Conservation (phyloP, 2,888 invertebrate genomes). For the Aphodius sticticus region DNA sequence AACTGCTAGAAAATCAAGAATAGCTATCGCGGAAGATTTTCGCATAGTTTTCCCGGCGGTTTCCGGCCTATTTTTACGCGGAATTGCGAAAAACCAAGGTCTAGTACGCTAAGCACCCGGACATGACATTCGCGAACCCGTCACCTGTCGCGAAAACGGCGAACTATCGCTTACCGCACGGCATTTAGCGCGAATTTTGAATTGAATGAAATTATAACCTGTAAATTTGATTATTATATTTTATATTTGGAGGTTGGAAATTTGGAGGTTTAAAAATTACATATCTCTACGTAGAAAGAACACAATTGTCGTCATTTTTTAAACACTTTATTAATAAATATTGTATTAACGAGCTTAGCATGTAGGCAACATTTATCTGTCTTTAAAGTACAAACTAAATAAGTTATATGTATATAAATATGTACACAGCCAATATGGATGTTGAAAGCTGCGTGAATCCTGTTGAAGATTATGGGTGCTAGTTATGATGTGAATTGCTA, state of each 20-base stretch:
- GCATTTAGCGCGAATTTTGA: too few relatives aligned
- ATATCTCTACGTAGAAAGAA: not conserved
- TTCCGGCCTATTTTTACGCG: not conserved
- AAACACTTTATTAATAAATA: slow-evolving; percentile 47
- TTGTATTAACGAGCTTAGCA: slow-evolving; percentile 52
- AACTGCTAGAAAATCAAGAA: not conserved
- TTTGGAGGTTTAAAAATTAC: too few relatives aligned
- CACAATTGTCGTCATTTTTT: slow-evolving; percentile 26
- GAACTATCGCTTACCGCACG: not conserved
- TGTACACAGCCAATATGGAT: slow-evolving; percentile 10
- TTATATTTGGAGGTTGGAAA: too few relatives aligned
- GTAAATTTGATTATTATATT: too few relatives aligned
- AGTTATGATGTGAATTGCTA: too few relatives aligned
- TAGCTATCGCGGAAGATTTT: not conserved
- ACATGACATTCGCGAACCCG: not conserved
- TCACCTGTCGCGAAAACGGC: not conserved
- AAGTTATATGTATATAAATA: slow-evolving; percentile 35
- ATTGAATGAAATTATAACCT: too few relatives aligned
- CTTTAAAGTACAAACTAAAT: slow-evolving; percentile 33
- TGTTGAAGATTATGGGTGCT: not conserved
- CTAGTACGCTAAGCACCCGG: not conserved
- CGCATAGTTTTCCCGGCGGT: not conserved
- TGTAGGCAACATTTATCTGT: slow-evolving; percentile 48
- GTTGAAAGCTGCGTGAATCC: slow-evolving; percentile 8
- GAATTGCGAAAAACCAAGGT: not conserved